Percentiles rank a stretch among this genome's conserved stretches.
Conservation (phyloP, 64 coral and sea anemone species). For the Pocillopora verrucosa region DNA sequence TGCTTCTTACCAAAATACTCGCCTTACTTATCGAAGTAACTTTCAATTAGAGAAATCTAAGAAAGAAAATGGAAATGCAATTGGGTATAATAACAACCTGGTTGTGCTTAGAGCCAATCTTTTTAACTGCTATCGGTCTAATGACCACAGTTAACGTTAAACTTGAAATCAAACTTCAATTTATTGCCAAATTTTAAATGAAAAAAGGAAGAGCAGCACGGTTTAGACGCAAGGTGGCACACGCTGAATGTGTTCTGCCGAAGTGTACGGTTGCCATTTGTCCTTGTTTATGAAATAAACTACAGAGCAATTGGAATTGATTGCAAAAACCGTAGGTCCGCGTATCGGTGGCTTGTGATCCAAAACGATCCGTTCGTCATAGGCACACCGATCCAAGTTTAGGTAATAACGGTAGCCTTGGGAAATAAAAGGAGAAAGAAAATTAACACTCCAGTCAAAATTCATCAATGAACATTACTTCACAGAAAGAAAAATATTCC, state of each 20-base stretch:
- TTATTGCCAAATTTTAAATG: too few relatives aligned
- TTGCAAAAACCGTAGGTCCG: conserved; percentile 48
- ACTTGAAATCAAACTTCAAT: too few relatives aligned
- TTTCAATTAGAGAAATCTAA: too few relatives aligned
- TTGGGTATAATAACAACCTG: too few relatives aligned
- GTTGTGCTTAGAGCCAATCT: too few relatives aligned
- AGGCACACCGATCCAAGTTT: conserved; percentile 81
- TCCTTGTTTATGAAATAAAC: conserved; percentile 14
- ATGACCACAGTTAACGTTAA: too few relatives aligned
- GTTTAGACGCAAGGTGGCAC: neutral
- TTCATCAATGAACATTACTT: too few relatives aligned
- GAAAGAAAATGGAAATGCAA: too few relatives aligned
- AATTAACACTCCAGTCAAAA: neutral
- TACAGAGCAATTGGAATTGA: conserved; percentile 16
- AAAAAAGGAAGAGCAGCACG: neutral
- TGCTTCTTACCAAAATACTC: too few relatives aligned
- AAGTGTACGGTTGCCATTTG: conserved; percentile 13
- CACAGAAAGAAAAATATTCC: too few relatives aligned
- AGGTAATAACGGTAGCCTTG: conserved; percentile 77
- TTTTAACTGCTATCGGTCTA: too few relatives aligned
- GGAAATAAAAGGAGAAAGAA: neutral
- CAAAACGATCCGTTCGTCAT: conserved; percentile 37
- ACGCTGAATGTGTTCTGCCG: neutral
- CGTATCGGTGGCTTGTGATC: conserved; percentile 50
- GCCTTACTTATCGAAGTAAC: too few relatives aligned